Percentiles rank a stretch among this genome's conserved stretches.
Evolutionary conservation across 2,888 invertebrate species (phyloP).

Genomic region (Aphodius granarius): DNA sequence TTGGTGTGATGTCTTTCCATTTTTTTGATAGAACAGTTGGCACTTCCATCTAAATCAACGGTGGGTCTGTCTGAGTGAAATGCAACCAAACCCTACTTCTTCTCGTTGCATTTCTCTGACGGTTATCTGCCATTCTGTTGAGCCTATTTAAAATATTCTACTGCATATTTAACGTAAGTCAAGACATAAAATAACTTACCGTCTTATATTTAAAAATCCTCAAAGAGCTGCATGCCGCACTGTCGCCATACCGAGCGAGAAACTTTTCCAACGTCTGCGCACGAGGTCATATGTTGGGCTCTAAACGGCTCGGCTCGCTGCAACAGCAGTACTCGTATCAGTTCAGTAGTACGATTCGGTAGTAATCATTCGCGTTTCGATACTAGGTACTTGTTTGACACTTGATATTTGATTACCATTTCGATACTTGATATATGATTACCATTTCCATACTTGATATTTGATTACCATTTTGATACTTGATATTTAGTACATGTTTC

Average conservation of each 20-base stretch:
- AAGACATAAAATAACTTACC: background rate
- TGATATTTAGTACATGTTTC: too few species aligned
- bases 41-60: background rate
- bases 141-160: background rate
- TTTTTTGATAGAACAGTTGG: background rate
- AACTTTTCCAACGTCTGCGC: background rate
- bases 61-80: too few species aligned
- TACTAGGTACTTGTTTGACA: too few species aligned
- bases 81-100: background rate
- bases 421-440: too few species aligned
- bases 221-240: too few species aligned
- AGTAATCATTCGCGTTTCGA: too few species aligned
- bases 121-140: background rate
- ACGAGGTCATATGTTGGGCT: background rate
- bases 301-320: background rate
- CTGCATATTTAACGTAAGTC: background rate
- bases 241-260: too few species aligned
- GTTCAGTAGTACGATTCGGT: background rate
- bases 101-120: background rate
- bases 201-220: background rate
- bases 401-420: too few species aligned
- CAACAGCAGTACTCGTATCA: background rate
- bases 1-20: background rate
- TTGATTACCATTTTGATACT: too few species aligned
- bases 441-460: too few species aligned